Evolutionary conservation across 1,140 invertebrate species (phyloP).

Genomic region (Cepaea nemoralis): DNA sequence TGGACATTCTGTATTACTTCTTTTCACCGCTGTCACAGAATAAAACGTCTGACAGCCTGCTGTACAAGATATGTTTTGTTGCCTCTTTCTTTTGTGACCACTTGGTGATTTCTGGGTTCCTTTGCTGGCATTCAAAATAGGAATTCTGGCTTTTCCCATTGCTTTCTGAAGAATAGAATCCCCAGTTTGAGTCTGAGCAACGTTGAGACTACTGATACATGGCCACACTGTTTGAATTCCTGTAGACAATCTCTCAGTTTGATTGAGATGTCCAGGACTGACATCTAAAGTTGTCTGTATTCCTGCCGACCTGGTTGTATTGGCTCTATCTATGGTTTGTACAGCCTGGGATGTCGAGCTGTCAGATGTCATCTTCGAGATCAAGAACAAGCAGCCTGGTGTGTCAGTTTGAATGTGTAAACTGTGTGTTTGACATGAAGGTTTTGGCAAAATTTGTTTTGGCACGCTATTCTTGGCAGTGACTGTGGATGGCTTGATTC

Average conservation of each 20-base stretch:
- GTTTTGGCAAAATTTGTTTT: background rate
- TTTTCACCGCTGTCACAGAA: background rate
- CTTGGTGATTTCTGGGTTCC: slow-evolving; percentile 18
- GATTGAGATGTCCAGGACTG: too few relatives aligned
- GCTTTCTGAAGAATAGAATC: slow-evolving; percentile 15
- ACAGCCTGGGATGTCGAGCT: slow-evolving; percentile 27
- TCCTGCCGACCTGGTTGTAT: slow-evolving; percentile 4
- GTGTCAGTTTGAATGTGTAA: slow-evolving; percentile 19
- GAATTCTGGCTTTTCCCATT: slow-evolving; percentile 13
- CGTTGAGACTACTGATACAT: background rate
- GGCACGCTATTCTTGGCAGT: background rate
- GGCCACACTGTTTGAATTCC: slow-evolving; percentile 13
- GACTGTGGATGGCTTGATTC: background rate
- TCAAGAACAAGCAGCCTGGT: background rate
- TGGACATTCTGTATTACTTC: background rate
- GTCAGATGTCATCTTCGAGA: slow-evolving; percentile 32
- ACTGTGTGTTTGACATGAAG: background rate
- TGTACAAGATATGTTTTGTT: background rate
- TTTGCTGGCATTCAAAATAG: slow-evolving; percentile 8
- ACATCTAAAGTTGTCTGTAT: slow-evolving; percentile 19
- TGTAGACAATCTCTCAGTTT: slow-evolving; percentile 12
- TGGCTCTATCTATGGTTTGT: background rate
- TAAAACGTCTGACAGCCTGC: background rate
- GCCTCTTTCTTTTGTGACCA: background rate
- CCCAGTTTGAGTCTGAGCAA: slow-evolving; percentile 13